Conservation (phyloP, 2,797 vertebrate genomes). For the Denticeps clupeoides region DNA sequence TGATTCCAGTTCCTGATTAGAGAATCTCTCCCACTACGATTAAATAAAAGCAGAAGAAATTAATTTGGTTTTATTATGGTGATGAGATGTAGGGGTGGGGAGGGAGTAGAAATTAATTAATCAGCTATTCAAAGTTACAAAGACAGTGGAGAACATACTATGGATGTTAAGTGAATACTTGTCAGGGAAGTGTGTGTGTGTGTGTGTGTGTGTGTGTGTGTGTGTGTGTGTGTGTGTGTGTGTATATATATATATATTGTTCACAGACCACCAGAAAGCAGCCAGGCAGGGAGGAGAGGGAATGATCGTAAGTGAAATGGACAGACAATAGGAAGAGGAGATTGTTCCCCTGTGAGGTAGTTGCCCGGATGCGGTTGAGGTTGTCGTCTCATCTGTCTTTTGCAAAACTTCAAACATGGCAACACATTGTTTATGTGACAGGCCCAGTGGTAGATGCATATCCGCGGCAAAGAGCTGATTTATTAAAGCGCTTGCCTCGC, state of each 20-base stretch:
- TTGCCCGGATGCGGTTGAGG: constrained; percentile 6
- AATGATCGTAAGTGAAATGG: too few relatives aligned
- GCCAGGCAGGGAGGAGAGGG: too few relatives aligned
- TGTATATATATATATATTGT: too few relatives aligned
- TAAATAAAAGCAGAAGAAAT: constrained; percentile 42
- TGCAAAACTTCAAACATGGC: constrained; percentile 28
- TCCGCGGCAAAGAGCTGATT: constrained; percentile 45
- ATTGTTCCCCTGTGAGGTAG: too few relatives aligned
- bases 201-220: too few relatives aligned
- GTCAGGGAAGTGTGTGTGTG: too few relatives aligned
- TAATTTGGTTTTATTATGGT: constrained; percentile 33
- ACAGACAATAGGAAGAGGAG: too few relatives aligned
- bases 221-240: too few relatives aligned
- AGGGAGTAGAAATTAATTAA: constrained; percentile 42
- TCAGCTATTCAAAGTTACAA: constrained; percentile 16
- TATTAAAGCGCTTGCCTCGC: constrained; percentile 51
- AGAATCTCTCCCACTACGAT: constrained; percentile 24
- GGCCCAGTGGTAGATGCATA: constrained; percentile 28
- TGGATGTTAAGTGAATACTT: too few relatives aligned
- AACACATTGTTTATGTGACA: constrained; percentile 41
- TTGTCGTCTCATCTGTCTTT: constrained; percentile 29
- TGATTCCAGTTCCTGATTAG: constrained; percentile 21
- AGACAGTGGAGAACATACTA: too few relatives aligned
- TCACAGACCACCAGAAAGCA: too few relatives aligned
- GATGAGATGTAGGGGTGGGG: constrained; percentile 31